phyloP scores from a whole-genome alignment of 2,797 vertebrate species.

The Cynopterus sphinx region DNA sequence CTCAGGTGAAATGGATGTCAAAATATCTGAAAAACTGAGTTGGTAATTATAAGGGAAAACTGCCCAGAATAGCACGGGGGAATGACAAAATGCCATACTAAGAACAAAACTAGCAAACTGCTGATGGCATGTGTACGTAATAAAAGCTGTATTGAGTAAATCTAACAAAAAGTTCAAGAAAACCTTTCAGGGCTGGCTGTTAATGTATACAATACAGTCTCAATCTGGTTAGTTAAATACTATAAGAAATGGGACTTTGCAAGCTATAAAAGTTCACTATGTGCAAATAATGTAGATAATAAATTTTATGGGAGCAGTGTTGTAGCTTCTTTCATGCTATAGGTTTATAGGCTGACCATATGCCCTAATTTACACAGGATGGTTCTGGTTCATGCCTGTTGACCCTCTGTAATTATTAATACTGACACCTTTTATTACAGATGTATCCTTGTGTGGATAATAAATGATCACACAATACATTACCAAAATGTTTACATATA shows the following conservation, averaged over 20 bases:
- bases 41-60: conserved; percentile 62
- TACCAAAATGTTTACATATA: neutral
- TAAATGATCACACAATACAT: neutral
- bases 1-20: neutral
- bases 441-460: neutral
- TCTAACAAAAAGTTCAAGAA: neutral
- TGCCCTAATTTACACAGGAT: neutral
- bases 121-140: neutral
- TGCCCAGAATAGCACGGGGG: neutral
- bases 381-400: neutral
- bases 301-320: neutral
- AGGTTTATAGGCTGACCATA: neutral
- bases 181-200: neutral
- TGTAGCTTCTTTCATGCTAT: neutral
- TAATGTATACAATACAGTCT: neutral
- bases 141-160: conserved; percentile 29
- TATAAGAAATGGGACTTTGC: neutral
- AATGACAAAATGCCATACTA: conserved; percentile 7
- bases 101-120: conserved; percentile 20
- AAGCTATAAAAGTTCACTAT: neutral
- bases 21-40: conserved; percentile 57
- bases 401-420: neutral
- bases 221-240: conserved; percentile 41
- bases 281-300: conserved; percentile 9
- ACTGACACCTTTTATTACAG: neutral